Evolutionary conservation across 2,797 vertebrate genomes (phyloP).

Genomic region (Rhadinocentrus ornatus): DNA sequence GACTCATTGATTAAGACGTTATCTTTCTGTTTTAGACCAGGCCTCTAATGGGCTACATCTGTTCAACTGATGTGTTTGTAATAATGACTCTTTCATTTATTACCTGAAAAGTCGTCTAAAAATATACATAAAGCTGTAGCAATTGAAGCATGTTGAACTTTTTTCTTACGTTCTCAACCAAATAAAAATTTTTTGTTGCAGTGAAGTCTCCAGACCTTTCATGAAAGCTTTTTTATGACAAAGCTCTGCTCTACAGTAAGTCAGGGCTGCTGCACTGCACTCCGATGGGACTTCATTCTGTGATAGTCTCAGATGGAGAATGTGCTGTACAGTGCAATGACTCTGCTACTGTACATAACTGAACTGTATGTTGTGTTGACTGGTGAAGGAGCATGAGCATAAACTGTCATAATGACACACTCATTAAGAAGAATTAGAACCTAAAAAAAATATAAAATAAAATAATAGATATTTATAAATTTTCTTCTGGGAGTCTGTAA

Average conservation of each 20-base stretch:
- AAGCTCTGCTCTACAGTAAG: neutral
- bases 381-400: neutral
- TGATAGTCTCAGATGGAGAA: neutral
- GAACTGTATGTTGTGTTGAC: too few relatives aligned
- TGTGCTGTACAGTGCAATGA: neutral
- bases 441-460: too few relatives aligned
- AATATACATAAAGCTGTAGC: too few relatives aligned
- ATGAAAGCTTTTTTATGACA: neutral
- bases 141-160: too few relatives aligned
- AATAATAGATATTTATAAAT: too few relatives aligned
- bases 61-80: neutral
- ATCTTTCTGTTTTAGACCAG: neutral
- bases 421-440: too few relatives aligned
- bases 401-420: neutral
- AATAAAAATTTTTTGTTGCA: slow-evolving; percentile 17
- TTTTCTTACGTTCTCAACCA: neutral
- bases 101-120: too few relatives aligned
- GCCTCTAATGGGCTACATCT: too few relatives aligned
- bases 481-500: neutral
- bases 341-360: neutral
- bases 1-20: neutral
- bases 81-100: too few relatives aligned
- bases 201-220: neutral
- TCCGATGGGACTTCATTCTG: neutral
- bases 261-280: neutral